A percentile compares a stretch with the other conserved stretches of the same genome.
phyloP scores from a whole-genome alignment of 2,888 invertebrate genomes.

The Drosophila leonis region DNA sequence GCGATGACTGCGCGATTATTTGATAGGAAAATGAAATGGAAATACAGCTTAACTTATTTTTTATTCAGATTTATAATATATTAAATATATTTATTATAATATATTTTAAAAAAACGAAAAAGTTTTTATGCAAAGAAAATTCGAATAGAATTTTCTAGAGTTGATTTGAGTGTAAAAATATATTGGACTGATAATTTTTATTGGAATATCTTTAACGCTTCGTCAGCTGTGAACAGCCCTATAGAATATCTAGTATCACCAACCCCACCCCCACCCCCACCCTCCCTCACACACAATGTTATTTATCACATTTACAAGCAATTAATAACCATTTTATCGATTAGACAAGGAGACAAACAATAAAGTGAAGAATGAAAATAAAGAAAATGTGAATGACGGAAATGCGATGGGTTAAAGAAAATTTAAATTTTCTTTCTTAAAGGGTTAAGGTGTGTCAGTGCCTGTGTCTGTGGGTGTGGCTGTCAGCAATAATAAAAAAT shows the following conservation, averaged over 20 bases:
- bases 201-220: conserved; percentile 17
- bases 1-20: too few relatives aligned
- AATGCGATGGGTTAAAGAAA: conserved; percentile 40
- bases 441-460: conserved; percentile 18
- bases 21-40: too few relatives aligned
- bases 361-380: conserved; percentile 2
- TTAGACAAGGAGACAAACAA: conserved; percentile 63
- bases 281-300: conserved; percentile 14
- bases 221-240: conserved; percentile 63
- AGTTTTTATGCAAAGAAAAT: too few relatives aligned
- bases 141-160: background rate
- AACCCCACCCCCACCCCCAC: background rate
- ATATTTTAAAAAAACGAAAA: too few relatives aligned
- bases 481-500: conserved; percentile 64
- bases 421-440: conserved; percentile 44
- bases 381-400: conserved; percentile 32
- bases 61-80: too few relatives aligned
- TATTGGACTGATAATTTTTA: background rate
- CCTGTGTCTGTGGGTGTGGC: conserved; percentile 49
- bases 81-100: too few relatives aligned
- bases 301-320: conserved; percentile 69
- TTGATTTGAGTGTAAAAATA: background rate
- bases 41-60: too few relatives aligned
- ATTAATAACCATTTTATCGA: conserved; percentile 74
- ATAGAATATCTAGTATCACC: background rate